Evolutionary conservation across 2,113 vertebrate species (phyloP).

Genomic region (Cygnus atratus): DNA sequence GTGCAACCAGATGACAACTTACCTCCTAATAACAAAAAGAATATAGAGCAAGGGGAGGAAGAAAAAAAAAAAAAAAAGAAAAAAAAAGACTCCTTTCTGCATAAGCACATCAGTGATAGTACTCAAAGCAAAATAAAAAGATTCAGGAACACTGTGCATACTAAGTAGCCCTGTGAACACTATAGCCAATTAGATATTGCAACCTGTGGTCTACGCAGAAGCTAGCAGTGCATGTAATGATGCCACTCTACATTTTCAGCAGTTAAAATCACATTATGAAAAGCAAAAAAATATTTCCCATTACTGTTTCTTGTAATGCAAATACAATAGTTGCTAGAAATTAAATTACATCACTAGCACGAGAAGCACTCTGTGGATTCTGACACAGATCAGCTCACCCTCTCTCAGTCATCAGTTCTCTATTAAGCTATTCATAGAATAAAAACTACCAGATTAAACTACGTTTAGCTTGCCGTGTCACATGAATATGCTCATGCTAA

Average conservation of each 20-base stretch:
- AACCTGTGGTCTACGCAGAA: neutral
- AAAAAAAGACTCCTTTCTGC: neutral
- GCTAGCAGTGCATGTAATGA: neutral
- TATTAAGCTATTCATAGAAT: slow-evolving; percentile 37
- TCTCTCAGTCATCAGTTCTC: neutral
- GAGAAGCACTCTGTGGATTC: neutral
- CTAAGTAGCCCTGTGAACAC: neutral
- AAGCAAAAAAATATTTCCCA: neutral
- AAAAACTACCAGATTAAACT: slow-evolving; percentile 53
- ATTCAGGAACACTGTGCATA: neutral
- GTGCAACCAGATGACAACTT: neutral
- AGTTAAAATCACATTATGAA: neutral
- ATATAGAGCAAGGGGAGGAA: no score
- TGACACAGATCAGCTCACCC: slow-evolving; percentile 25
- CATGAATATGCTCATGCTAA: slow-evolving; percentile 26
- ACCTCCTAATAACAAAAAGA: neutral
- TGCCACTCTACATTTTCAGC: neutral
- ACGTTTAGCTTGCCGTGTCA: neutral
- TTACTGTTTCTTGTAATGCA: neutral
- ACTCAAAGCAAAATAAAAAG: neutral
- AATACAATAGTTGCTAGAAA: neutral
- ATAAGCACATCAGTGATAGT: neutral
- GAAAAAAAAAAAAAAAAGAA: neutral
- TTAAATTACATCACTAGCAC: slow-evolving; percentile 1
- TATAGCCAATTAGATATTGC: neutral